Conservation (phyloP, 2,113 vertebrate species). For the Psilopogon haemacephalus region DNA sequence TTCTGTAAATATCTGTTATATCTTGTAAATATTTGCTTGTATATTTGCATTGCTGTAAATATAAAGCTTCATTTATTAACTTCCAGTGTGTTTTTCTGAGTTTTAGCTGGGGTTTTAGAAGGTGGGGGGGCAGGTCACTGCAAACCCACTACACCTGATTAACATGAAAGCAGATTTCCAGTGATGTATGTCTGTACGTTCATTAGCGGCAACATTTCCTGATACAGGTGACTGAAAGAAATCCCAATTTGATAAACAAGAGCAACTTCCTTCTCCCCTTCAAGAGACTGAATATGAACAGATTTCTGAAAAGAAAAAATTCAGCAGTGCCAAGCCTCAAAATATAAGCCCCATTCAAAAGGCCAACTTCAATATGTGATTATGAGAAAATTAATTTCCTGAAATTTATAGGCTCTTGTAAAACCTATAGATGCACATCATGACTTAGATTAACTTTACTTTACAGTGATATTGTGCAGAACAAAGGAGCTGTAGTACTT, state of each 20-base stretch:
- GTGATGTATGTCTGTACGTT: neutral
- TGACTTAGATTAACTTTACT: slow-evolving; percentile 62
- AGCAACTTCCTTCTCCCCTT: neutral
- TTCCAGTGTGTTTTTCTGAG: too few species aligned
- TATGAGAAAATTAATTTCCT: slow-evolving; percentile 65
- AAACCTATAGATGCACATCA: slow-evolving; percentile 52
- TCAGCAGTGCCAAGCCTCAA: slow-evolving; percentile 38
- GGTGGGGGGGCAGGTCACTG: too few species aligned
- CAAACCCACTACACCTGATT: too few species aligned
- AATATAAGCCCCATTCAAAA: slow-evolving; percentile 4
- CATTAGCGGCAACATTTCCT: neutral
- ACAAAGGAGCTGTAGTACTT: neutral
- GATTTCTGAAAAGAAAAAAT: neutral
- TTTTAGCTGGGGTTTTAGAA: too few species aligned
- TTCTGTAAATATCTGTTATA: too few species aligned
- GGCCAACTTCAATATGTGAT: neutral
- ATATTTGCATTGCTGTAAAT: too few species aligned
- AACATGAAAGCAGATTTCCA: neutral
- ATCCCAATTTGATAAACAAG: neutral
- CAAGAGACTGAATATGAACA: neutral
- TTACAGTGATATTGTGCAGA: slow-evolving; percentile 34
- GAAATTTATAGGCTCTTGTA: slow-evolving; percentile 60
- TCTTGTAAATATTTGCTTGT: too few species aligned
- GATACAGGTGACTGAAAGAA: neutral
- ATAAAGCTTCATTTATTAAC: too few species aligned